Evolutionary conservation across 2,113 vertebrate genomes (phyloP).

Genomic region (Sebastes schlegelii): DNA sequence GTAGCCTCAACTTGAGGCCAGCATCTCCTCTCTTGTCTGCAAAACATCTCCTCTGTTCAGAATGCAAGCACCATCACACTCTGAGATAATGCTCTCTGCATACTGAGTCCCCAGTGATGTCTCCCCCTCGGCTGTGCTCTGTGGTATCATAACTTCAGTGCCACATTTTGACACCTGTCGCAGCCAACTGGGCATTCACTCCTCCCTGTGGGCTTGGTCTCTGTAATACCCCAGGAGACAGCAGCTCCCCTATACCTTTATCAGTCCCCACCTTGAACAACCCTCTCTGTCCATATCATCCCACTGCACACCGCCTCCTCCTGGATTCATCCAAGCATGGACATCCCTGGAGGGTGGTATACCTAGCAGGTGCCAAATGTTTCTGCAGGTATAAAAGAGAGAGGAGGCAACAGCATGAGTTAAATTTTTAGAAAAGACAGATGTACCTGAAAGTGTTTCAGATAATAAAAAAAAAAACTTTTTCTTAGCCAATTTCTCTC

Average conservation of each 20-base stretch:
- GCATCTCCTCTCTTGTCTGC: slow-evolving; percentile 2
- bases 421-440: neutral
- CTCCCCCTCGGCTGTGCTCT: slow-evolving; percentile 7
- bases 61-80: slow-evolving; percentile 29
- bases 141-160: slow-evolving; percentile 27
- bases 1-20: neutral
- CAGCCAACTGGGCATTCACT: slow-evolving; percentile 28
- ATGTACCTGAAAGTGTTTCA: neutral
- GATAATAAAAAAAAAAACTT: neutral
- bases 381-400: slow-evolving; percentile 22
- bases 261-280: slow-evolving; percentile 46
- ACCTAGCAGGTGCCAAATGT: slow-evolving; percentile 34
- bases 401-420: neutral
- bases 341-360: slow-evolving; percentile 29
- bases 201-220: slow-evolving; percentile 22
- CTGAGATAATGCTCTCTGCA: slow-evolving; percentile 24
- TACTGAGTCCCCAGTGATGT: slow-evolving; percentile 15
- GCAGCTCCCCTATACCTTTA: slow-evolving; percentile 22
- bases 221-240: slow-evolving; percentile 18
- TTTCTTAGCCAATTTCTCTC: slow-evolving; percentile 9
- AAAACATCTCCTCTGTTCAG: slow-evolving; percentile 13
- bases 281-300: slow-evolving; percentile 36
- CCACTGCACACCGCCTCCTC: slow-evolving; percentile 26
- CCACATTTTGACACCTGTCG: slow-evolving; percentile 38
- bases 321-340: slow-evolving; percentile 30